phyloP scores from a whole-genome alignment of 2,888 invertebrate genomes.

The Nemurella pictetii region DNA sequence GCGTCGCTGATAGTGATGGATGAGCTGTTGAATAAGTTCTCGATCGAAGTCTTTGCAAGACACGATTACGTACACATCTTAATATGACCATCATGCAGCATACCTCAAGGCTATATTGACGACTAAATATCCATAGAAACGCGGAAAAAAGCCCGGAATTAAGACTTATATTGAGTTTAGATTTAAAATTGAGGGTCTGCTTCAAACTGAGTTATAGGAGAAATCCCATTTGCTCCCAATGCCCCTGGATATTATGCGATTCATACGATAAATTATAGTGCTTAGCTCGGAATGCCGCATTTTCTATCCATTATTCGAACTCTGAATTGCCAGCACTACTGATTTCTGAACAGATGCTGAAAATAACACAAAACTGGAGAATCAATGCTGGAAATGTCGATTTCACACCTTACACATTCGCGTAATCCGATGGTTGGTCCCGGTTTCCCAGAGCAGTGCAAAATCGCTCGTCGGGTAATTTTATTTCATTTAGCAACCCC shows the following conservation, averaged over 20 bases:
- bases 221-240: neutral
- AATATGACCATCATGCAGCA: neutral
- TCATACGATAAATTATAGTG: neutral
- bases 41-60: neutral
- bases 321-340: neutral
- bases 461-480: slow-evolving; percentile 5
- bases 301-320: neutral
- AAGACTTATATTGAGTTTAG: neutral
- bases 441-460: neutral
- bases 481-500: neutral
- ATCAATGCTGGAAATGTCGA: neutral
- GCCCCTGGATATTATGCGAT: neutral
- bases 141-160: neutral
- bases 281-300: neutral
- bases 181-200: neutral
- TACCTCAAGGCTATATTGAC: neutral
- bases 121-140: neutral
- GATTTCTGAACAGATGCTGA: neutral
- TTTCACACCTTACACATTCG: neutral
- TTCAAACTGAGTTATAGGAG: neutral
- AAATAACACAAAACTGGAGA: neutral
- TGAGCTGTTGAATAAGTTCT: neutral
- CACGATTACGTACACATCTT: neutral
- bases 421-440: neutral
- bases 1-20: neutral